These are phyloP conservation scores for Pitta sordida DNA, from an alignment of 2,113 vertebrate genomes.

Conservation along the genomic window DNA sequence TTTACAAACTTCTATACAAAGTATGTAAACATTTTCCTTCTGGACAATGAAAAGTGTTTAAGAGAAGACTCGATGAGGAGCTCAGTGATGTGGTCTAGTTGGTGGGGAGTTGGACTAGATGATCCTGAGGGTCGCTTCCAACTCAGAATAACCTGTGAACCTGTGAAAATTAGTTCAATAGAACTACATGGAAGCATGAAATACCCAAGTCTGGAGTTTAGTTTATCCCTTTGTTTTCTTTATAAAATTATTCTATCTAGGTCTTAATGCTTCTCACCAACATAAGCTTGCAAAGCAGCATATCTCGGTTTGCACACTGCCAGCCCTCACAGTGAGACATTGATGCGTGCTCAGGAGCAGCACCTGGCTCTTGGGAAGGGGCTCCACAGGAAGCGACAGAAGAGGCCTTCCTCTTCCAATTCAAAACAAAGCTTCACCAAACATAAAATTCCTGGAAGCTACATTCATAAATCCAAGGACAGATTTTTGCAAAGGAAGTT, in stretches of 20 bases:
- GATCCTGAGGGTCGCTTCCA: no score
- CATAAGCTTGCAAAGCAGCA: not conserved
- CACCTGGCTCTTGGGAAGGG: not conserved
- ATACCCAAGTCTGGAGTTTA: not conserved
- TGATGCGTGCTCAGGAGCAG: not conserved
- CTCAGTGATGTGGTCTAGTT: no score
- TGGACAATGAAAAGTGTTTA: not conserved
- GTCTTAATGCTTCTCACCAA: not conserved
- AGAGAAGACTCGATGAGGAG: no score
- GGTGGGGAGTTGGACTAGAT: no score
- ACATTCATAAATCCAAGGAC: slow-evolving; percentile 28
- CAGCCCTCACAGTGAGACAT: not conserved
- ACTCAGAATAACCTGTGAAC: no score
- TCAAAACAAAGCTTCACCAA: slow-evolving; percentile 29
- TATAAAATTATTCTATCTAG: not conserved
- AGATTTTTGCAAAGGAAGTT: slow-evolving; percentile 38
- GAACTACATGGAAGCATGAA: not conserved
- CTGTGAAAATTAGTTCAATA: not conserved
- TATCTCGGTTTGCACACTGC: not conserved
- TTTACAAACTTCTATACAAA: not conserved
- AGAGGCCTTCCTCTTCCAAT: not conserved
- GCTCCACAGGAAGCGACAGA: slow-evolving; percentile 11
- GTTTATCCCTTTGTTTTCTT: not conserved
- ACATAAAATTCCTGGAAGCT: slow-evolving; percentile 59
- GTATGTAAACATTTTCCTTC: not conserved